These are phyloP conservation scores for Paradisaea rubra DNA, from an alignment of 2,113 vertebrate species.

Conservation along the genomic window DNA sequence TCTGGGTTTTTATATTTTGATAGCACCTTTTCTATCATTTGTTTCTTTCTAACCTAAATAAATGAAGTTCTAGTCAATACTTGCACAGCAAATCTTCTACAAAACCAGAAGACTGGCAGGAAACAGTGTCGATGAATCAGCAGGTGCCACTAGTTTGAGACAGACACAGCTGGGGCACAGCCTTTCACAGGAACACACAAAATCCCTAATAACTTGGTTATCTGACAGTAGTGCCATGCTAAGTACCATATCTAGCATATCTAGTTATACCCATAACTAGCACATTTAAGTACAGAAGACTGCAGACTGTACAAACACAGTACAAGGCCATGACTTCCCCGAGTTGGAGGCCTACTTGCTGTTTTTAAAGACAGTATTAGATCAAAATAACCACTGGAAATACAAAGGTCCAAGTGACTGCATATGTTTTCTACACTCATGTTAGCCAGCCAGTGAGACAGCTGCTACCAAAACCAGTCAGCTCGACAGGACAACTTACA, in stretches of 20 bases:
- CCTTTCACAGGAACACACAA: not conserved
- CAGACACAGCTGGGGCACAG: not conserved
- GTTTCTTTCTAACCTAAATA: not conserved
- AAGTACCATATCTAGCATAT: not conserved
- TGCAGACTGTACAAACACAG: not conserved
- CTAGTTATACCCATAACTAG: not conserved
- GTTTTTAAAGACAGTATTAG: not conserved
- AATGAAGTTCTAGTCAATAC: not conserved
- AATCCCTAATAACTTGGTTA: not conserved
- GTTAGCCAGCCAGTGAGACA: not conserved
- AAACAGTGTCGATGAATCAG: not conserved
- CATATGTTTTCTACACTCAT: accelerated
- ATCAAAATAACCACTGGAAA: not conserved
- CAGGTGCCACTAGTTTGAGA: not conserved
- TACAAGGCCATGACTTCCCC: not conserved
- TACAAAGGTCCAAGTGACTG: accelerated
- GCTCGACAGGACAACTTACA: not conserved
- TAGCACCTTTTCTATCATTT: not conserved
- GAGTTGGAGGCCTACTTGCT: accelerated
- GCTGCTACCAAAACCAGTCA: not conserved
- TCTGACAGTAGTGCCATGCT: accelerated
- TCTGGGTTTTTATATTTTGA: not conserved
- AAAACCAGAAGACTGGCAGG: not conserved
- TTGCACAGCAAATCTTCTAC: not conserved
- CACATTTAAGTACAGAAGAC: not conserved